phyloP scores from a whole-genome alignment of 1,140 invertebrate genomes.

The Solenopsis fugax region DNA sequence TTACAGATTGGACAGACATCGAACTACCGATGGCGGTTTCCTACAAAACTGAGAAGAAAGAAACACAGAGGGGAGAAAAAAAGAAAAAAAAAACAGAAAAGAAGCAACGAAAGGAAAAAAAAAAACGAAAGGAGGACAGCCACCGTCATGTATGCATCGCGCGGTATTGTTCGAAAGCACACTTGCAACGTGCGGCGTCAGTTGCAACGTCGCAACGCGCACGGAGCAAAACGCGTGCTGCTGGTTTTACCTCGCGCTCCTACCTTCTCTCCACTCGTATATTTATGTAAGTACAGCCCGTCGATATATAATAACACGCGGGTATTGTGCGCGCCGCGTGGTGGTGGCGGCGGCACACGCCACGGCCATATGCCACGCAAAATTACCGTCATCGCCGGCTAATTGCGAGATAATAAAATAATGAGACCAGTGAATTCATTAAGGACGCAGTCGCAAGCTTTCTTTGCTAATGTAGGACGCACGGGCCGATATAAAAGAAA shows the following conservation, averaged over 20 bases:
- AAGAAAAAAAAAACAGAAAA: constrained; percentile 33
- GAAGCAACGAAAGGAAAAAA: not conserved
- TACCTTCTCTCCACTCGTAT: constrained; percentile 73
- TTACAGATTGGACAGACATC: constrained; percentile 82
- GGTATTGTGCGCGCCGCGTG: constrained; percentile 75
- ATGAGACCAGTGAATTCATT: constrained; percentile 82
- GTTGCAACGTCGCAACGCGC: constrained; percentile 81
- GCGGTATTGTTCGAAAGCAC: constrained; percentile 83
- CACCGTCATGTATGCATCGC: constrained; percentile 63
- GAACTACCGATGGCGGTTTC: constrained; percentile 81
- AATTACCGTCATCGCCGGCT: constrained; percentile 82
- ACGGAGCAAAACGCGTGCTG: constrained; percentile 78
- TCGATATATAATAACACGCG: constrained; percentile 81
- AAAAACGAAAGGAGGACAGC: constrained; percentile 68
- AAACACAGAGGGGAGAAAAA: not conserved
- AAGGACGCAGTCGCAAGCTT: constrained; percentile 59
- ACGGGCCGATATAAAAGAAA: constrained; percentile 10
- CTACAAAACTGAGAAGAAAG: constrained; percentile 61
- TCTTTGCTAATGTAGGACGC: not conserved
- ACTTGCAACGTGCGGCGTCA: constrained; percentile 78
- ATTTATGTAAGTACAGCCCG: constrained; percentile 82
- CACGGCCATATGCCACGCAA: constrained; percentile 82
- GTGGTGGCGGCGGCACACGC: constrained; percentile 76
- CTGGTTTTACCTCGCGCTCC: constrained; percentile 75
- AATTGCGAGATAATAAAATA: constrained; percentile 83